Evolutionary conservation across 2,888 invertebrate species (phyloP).

Genomic region (Arge pagana): DNA sequence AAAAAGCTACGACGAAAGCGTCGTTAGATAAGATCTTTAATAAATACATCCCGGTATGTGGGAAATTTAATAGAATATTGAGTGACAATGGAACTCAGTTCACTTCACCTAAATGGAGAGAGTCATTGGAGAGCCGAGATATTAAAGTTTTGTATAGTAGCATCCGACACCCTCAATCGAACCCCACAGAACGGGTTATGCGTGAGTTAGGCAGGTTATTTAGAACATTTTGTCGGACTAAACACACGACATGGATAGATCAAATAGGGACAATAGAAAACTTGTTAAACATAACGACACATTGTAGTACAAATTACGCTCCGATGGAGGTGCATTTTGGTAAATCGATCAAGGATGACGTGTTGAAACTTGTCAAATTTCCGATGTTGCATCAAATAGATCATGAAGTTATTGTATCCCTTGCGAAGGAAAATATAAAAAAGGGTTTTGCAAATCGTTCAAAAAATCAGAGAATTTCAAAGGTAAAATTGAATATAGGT

Average conservation of each 20-base stretch:
- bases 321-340: slow-evolving; percentile 2
- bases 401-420: too few species aligned
- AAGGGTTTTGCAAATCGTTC: neutral
- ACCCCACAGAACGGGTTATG: slow-evolving; percentile 25
- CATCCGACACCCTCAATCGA: slow-evolving; percentile 22
- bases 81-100: slow-evolving; percentile 18
- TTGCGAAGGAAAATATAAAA: neutral
- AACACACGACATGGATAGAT: slow-evolving; percentile 19
- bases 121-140: neutral
- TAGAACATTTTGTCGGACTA: slow-evolving; percentile 2
- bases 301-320: neutral
- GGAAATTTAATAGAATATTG: slow-evolving; percentile 13
- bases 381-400: neutral
- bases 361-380: neutral
- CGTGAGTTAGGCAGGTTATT: slow-evolving; percentile 21
- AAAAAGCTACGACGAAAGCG: slow-evolving; percentile 19
- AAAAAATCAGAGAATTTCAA: neutral
- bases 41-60: slow-evolving; percentile 12
- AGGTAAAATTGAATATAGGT: neutral
- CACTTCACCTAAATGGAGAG: neutral
- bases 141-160: neutral
- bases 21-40: slow-evolving; percentile 8
- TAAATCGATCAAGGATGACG: neutral
- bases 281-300: slow-evolving; percentile 2
- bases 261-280: slow-evolving; percentile 3